These are phyloP conservation scores for Petromus typicus DNA, from an alignment of 2,113 vertebrate species.

Conservation along the genomic window DNA sequence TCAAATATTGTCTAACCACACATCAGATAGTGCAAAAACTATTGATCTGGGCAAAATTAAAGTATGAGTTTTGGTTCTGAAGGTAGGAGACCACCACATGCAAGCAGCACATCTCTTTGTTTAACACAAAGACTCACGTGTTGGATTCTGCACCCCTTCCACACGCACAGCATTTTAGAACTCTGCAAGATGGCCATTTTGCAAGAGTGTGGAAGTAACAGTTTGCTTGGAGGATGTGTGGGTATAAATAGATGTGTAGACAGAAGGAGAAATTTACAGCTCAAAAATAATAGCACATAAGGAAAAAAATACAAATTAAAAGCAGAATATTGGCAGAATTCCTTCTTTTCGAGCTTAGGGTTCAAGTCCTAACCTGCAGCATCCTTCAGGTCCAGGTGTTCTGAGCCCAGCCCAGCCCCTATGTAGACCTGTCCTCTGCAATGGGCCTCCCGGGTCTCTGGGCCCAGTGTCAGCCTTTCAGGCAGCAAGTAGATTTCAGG, in stretches of 20 bases:
- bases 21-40: conserved; percentile 39
- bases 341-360: conserved; percentile 33
- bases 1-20: conserved; percentile 53
- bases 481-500: conserved; percentile 77
- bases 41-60: not conserved
- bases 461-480: conserved; percentile 67
- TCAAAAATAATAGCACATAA: conserved; percentile 78
- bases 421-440: conserved; percentile 68
- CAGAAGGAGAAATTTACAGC: conserved; percentile 83
- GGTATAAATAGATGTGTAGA: conserved; percentile 84
- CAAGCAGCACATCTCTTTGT: conserved; percentile 88
- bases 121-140: conserved; percentile 88
- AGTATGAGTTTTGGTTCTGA: conserved; percentile 55
- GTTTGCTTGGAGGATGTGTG: conserved; percentile 82
- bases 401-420: conserved; percentile 26
- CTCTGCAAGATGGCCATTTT: conserved; percentile 87
- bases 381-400: conserved; percentile 68
- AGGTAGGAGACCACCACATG: conserved; percentile 72
- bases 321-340: conserved; percentile 67
- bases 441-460: conserved; percentile 80
- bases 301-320: conserved; percentile 72
- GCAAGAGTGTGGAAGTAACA: conserved; percentile 83
- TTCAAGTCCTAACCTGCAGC: conserved; percentile 60
- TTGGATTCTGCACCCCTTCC: conserved; percentile 82
- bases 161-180: conserved; percentile 78